Evolutionary conservation across 2,113 vertebrate species (phyloP).

Genomic region (Platysternon megacephalum): DNA sequence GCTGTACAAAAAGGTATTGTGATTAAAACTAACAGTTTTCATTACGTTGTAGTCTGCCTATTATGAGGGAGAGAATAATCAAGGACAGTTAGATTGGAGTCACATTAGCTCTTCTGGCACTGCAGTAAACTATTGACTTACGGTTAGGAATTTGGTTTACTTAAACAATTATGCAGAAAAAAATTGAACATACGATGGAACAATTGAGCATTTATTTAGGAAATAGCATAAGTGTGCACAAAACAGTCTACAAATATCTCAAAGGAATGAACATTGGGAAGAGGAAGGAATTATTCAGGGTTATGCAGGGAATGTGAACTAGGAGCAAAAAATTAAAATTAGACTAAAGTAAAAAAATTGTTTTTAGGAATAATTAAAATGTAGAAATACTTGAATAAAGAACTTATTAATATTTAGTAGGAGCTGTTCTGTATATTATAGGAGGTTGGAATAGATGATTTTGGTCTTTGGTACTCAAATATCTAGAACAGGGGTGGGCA

Average conservation of each 20-base stretch:
- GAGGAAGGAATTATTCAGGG: neutral
- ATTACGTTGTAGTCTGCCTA: neutral
- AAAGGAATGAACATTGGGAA: neutral
- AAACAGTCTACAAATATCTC: neutral
- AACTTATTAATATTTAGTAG: neutral
- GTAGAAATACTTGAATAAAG: fast-evolving
- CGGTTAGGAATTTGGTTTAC: neutral
- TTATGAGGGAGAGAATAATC: neutral
- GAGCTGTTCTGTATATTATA: neutral
- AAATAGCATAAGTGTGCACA: neutral
- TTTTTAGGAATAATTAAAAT: neutral
- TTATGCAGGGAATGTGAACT: neutral
- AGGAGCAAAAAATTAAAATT: neutral
- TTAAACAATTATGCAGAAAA: neutral
- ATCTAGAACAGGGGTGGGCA: neutral
- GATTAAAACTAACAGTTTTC: neutral
- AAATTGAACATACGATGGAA: neutral
- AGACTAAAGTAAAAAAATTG: neutral
- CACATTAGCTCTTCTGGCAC: neutral
- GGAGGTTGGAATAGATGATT: neutral
- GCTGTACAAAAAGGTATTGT: constrained; percentile 82
- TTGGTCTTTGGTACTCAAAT: neutral
- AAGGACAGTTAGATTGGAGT: neutral
- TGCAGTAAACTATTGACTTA: neutral
- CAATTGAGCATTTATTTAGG: neutral